Evolutionary conservation across 2,113 vertebrate genomes (phyloP).

Genomic region (Phyllostomus discolor): DNA sequence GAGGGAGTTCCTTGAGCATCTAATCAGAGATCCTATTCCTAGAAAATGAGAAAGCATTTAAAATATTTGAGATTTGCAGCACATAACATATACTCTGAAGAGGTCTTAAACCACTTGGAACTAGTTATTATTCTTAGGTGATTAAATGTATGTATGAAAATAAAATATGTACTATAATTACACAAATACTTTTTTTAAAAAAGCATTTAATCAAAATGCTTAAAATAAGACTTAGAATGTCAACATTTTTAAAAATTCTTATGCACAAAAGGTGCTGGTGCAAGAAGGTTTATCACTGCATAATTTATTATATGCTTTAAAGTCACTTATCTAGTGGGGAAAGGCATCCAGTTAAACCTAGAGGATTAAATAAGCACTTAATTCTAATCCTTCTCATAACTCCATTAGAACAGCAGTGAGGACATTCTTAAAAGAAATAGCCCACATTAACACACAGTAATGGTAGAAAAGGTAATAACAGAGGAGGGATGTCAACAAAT

Average conservation of each 20-base stretch:
- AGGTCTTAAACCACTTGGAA: neutral
- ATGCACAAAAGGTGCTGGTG: neutral
- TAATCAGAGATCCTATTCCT: neutral
- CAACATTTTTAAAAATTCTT: neutral
- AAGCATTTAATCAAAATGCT: neutral
- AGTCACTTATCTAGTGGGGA: neutral
- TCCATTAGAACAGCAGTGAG: neutral
- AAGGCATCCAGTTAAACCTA: neutral
- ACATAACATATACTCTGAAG: neutral
- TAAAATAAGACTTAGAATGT: neutral
- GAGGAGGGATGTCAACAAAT: neutral
- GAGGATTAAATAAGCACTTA: neutral
- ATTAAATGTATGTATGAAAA: neutral
- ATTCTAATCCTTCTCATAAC: neutral
- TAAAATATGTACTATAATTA: neutral
- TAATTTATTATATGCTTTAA: neutral
- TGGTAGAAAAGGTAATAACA: neutral
- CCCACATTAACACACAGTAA: neutral
- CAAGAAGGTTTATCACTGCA: neutral
- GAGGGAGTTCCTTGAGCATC: neutral
- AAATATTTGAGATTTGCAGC: neutral
- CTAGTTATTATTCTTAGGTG: neutral
- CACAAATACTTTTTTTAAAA: neutral
- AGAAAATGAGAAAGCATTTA: neutral
- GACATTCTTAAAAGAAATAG: neutral